Conservation (phyloP, 2,888 invertebrate genomes). For the Volucella inanis region DNA sequence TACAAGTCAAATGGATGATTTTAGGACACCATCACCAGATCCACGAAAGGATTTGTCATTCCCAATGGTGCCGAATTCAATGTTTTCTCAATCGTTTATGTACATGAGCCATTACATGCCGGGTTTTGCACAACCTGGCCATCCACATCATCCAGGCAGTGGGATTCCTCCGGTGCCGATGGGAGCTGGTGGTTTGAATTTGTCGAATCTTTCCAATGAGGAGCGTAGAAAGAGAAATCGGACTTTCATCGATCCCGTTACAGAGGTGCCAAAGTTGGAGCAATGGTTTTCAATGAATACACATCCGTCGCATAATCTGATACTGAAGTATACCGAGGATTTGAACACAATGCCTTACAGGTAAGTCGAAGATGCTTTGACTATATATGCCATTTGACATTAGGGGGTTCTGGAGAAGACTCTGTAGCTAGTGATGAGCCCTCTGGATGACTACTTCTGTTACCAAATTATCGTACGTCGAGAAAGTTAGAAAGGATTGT, state of each 20-base stretch:
- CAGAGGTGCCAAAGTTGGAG: constrained; percentile 96
- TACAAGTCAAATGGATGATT: constrained; percentile 82
- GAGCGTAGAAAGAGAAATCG: constrained; percentile 97
- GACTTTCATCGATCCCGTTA: constrained; percentile 99
- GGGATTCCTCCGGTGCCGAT: constrained; percentile 83
- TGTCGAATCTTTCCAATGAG: constrained; percentile 88
- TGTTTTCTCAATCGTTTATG: constrained; percentile 95
- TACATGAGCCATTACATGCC: constrained; percentile 95
- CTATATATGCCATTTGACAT: constrained; percentile 1
- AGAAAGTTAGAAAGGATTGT: too few species aligned
- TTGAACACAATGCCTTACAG: constrained; percentile 97
- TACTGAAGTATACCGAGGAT: constrained; percentile 98
- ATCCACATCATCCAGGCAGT: constrained; percentile 80
- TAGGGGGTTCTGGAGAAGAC: too few species aligned
- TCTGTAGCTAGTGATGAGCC: too few species aligned
- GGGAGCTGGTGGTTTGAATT: constrained; percentile 85
- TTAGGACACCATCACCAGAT: constrained; percentile 82
- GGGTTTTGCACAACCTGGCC: constrained; percentile 84
- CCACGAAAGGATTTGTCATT: constrained; percentile 87
- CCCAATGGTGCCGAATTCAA: constrained; percentile 92
- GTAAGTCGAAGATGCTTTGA: constrained; percentile 77
- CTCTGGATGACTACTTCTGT: too few species aligned
- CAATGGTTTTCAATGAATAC: constrained; percentile 99
- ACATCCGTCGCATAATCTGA: constrained; percentile 98
- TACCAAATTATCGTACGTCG: too few species aligned